Percentiles rank a stretch among this genome's conserved stretches.
Conservation (phyloP, 2,888 invertebrate genomes). For the Frankliniella intonsa region DNA sequence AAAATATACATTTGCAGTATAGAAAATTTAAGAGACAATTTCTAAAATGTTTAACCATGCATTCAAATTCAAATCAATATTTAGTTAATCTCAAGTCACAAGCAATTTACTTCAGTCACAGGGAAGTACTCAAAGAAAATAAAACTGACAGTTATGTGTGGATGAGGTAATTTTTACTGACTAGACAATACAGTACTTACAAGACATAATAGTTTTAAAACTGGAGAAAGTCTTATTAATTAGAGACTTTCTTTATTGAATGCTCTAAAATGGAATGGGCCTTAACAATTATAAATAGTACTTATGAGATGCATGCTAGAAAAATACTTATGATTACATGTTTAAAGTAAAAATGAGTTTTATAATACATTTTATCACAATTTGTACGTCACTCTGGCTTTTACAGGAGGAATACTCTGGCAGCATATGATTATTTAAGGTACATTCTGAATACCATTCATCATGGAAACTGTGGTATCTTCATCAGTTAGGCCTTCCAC, state of each 20-base stretch:
- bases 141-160: no score
- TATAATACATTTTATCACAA: neutral
- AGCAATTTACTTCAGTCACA: no score
- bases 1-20: neutral
- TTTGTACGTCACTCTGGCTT: constrained; percentile 9
- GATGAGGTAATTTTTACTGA: neutral
- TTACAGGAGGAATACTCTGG: neutral
- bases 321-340: neutral
- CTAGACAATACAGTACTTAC: neutral
- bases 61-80: no score
- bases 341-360: neutral
- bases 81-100: no score
- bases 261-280: neutral
- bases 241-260: neutral
- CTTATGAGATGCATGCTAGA: neutral
- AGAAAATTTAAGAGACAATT: neutral
- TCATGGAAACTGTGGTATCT: neutral
- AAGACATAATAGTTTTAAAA: neutral
- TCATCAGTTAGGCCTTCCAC: neutral
- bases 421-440: neutral
- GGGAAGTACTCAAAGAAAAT: no score
- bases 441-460: neutral
- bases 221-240: neutral
- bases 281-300: no score
- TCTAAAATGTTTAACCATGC: neutral